phyloP scores from a whole-genome alignment of 2,113 vertebrate genomes.

The Ptyas mucosa region DNA sequence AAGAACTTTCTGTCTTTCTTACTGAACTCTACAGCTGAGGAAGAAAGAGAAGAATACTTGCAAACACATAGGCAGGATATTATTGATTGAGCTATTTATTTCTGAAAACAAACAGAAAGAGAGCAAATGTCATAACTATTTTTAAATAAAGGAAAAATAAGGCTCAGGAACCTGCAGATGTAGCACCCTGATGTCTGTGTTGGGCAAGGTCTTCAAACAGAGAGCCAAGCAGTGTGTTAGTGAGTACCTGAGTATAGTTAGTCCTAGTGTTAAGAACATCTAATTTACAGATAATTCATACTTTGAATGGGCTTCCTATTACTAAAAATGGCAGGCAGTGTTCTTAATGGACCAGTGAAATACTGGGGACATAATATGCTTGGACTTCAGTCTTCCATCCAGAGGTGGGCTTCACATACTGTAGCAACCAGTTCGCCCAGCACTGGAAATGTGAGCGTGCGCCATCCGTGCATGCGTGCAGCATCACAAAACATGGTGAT shows the following conservation, averaged over 20 bases:
- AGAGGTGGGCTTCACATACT: no score
- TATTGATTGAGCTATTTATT: neutral
- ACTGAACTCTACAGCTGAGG: neutral
- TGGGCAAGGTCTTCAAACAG: neutral
- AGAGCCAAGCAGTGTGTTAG: neutral
- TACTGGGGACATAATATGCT: no score
- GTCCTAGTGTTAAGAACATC: neutral
- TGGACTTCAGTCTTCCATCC: no score
- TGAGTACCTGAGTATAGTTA: neutral
- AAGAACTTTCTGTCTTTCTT: neutral
- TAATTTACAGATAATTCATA: neutral
- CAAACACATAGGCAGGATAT: neutral
- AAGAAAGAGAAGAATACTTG: neutral
- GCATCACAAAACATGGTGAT: no score
- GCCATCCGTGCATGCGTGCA: no score
- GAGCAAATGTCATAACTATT: neutral
- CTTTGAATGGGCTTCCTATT: neutral
- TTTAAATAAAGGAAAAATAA: neutral
- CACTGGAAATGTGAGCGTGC: no score
- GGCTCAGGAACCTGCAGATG: neutral
- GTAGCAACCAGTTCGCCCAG: no score
- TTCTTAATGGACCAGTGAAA: no score
- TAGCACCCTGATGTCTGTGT: neutral
- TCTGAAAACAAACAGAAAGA: neutral
- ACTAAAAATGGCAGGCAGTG: neutral